Percentiles rank a stretch among this genome's conserved stretches.
phyloP scores from a whole-genome alignment of 2,797 vertebrate genomes.

The Protonibea diacanthus region DNA sequence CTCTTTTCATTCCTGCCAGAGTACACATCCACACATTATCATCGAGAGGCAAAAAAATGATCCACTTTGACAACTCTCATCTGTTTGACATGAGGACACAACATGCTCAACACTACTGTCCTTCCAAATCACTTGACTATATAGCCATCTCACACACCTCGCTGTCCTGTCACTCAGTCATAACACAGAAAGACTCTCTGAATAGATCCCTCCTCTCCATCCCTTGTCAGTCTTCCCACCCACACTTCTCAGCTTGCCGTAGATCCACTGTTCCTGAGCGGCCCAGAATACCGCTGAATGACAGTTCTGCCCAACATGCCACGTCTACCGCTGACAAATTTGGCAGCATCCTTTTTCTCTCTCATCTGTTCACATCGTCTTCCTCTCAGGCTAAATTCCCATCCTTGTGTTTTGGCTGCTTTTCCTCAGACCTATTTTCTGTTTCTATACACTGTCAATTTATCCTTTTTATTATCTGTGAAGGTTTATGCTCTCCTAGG shows the following conservation, averaged over 20 bases:
- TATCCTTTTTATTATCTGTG: not conserved
- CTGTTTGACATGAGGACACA: slow-evolving; percentile 32
- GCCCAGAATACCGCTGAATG: slow-evolving; percentile 65
- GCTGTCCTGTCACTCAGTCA: slow-evolving; percentile 66
- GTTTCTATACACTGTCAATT: not conserved
- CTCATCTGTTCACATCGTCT: slow-evolving; percentile 53
- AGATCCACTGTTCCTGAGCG: slow-evolving; percentile 57
- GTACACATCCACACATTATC: not conserved
- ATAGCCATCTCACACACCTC: slow-evolving; percentile 41
- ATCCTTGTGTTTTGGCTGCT: slow-evolving; percentile 38
- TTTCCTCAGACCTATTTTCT: slow-evolving; percentile 13
- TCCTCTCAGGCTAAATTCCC: slow-evolving; percentile 41
- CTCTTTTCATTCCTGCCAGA: slow-evolving; percentile 33
- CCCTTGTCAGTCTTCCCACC: slow-evolving; percentile 67
- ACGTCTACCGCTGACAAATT: slow-evolving; percentile 63
- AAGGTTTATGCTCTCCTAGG: not conserved
- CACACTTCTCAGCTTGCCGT: slow-evolving; percentile 56
- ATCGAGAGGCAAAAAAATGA: slow-evolving; percentile 3
- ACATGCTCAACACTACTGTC: slow-evolving; percentile 24
- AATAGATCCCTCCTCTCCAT: slow-evolving; percentile 49
- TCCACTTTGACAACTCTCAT: slow-evolving; percentile 40
- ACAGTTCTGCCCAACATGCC: slow-evolving; percentile 66
- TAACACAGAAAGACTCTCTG: slow-evolving; percentile 41
- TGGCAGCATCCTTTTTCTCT: slow-evolving; percentile 60
- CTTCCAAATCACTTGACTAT: slow-evolving; percentile 38